Conservation (phyloP, 1,140 invertebrate genomes). For the Aphelenchoides fujianensis region DNA sequence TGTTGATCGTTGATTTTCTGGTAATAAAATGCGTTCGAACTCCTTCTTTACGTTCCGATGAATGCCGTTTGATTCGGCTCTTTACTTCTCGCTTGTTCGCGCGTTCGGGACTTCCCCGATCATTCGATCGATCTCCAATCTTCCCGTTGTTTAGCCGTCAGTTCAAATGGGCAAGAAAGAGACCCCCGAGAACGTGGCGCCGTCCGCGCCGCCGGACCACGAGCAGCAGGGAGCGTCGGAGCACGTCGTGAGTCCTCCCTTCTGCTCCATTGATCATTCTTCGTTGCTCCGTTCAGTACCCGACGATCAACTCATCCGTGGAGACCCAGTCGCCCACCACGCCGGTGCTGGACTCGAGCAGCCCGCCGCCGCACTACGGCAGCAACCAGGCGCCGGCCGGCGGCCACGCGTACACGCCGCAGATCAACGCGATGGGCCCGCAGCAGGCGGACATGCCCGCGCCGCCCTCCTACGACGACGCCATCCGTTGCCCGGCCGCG, state of each 20-base stretch:
- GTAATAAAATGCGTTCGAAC: no score
- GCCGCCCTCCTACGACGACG: constrained; percentile 43
- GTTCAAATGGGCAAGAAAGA: constrained; percentile 8
- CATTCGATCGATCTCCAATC: no score
- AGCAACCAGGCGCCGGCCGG: constrained; percentile 4
- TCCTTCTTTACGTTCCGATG: no score
- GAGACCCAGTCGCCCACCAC: background rate
- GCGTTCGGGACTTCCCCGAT: no score
- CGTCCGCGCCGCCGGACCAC: constrained; percentile 7
- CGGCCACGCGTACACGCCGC: constrained; percentile 12
- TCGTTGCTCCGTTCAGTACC: background rate
- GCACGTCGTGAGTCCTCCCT: no score
- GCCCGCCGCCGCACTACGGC: constrained; percentile 23
- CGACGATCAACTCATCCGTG: background rate
- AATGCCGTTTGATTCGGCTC: no score
- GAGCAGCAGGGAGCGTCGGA: no score
- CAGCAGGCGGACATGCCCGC: constrained; percentile 4
- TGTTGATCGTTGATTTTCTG: no score
- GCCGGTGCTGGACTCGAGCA: no score
- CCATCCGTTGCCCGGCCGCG: constrained; percentile 30
- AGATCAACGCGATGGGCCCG: constrained; percentile 18
- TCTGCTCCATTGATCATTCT: constrained; percentile 10
- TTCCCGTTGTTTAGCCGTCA: no score
- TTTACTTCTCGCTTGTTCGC: no score
- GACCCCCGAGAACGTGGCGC: background rate